Base-by-base conservation (phyloP, 2,113 vertebrate species). In the Arvicanthis niloticus region DNA sequence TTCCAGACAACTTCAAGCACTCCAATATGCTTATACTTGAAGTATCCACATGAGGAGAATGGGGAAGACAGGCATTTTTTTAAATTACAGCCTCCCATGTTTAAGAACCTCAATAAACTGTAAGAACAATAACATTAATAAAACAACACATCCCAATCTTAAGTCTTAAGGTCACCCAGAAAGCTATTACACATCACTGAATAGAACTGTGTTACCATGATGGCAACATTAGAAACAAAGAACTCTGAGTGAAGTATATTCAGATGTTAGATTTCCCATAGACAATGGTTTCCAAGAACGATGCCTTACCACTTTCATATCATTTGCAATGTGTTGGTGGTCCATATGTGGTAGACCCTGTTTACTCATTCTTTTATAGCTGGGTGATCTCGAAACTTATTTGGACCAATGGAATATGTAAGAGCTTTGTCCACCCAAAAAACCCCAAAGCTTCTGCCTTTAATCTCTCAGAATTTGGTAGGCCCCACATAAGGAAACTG, bases 101-200 rank as follows among this genome's bases (percentile, higher is more conserved):
- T 16, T 67, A 94, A 72, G 45, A 90, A 81, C n/a, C 19, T 91
- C 45, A 89, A 72, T 67, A n/a, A 92, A 86, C 9, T 9, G 13
- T 16, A 72, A 91, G 31, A 65, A 88, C 8, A 82, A 67, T 45
- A 86, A 94, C 11, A 78, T 3, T 19, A 92, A 94, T 29, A 95
- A 84, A 96, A 94, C 29, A n/a, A 9, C 15, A 84, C 45, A 84
- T 85, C 40, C 73, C n/a, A 60, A 91, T 42, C 82, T 76, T 53
- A 93, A 67, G 65, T 56, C 67, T 40, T 89, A 82, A 91, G 51
- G 22, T 58, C 92, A 76, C 26, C 29, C 40, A 70, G 45, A 82
- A 87, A 93, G 17, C n/a, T 42, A 67, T 37, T 76, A 29, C 6
- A 84, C n/a, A n/a, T 53, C 62, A 82, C 29, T 88, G 29, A 84